phyloP scores from a whole-genome alignment of 2,113 vertebrate genomes.

The Psilopsiagon aurifrons region DNA sequence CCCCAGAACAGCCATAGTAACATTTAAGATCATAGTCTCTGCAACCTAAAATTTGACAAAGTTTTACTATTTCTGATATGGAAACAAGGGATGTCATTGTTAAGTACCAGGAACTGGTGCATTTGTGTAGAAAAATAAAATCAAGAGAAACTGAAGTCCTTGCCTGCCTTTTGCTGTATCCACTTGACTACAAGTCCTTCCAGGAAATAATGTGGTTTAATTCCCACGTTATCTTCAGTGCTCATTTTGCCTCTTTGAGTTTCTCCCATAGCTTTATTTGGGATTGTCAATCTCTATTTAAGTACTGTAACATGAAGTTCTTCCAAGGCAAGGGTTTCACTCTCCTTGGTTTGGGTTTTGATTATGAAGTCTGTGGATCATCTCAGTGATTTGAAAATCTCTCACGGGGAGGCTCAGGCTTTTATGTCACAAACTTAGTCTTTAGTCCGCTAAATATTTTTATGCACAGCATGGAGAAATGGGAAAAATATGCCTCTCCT shows the following conservation, averaged over 20 bases:
- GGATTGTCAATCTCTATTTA: neutral
- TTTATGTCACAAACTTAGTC: slow-evolving; percentile 21
- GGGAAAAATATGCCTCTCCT: neutral
- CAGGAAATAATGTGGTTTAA: neutral
- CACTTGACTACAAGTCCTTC: neutral
- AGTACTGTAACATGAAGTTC: neutral
- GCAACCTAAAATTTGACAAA: neutral
- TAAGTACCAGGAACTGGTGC: neutral
- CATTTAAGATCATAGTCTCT: neutral
- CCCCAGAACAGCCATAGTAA: neutral
- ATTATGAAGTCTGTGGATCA: neutral
- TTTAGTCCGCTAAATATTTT: slow-evolving; percentile 16
- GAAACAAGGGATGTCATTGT: neutral
- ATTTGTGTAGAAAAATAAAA: neutral
- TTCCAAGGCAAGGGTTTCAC: neutral
- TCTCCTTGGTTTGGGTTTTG: neutral
- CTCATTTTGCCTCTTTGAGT: neutral
- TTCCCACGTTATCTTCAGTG: neutral
- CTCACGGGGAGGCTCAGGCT: neutral
- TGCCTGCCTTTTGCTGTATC: neutral
- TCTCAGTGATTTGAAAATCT: neutral
- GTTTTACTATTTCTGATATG: neutral
- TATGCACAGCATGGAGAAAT: neutral
- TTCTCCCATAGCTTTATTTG: neutral
- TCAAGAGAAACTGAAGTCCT: neutral